Base-by-base conservation (phyloP, 2,797 vertebrate genomes). In the Eospalax fontanierii region DNA sequence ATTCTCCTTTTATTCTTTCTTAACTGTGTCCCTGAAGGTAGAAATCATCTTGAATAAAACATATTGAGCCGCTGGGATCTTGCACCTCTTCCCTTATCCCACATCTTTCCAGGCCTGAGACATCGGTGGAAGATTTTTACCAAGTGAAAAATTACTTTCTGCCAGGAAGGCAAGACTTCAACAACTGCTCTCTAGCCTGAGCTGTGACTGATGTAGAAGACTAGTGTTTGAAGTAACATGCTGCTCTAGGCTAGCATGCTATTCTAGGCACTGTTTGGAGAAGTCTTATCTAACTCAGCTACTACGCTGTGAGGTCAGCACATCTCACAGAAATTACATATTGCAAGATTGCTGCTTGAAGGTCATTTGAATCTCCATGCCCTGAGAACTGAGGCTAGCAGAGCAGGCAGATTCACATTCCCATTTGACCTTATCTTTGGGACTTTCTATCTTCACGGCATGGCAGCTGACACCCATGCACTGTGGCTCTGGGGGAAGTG, bases 261-360 rank as follows among this genome's bases (percentile, higher is more conserved):
- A 1, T 73, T 43, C 38, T 50, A 90, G 73, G 30, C 0, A 3
- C 65, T 30, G 50, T 50, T 81, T 46, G 26, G 0, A 33, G 2
- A 28, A 85, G 18, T 30, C 74, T 43, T 35, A 65, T 68, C 19
- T 59, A 10, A 43, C 57, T 35, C 35, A 12, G 74, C 61, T 4
- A 28, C 15, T 46, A 59, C 83, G 50, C 71, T 66, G 30, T 33
- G 6, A 75, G 74, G 84, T 83, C 43, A 9, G 38, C 9, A 26
- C 16, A 4, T 9, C 33, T 3, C 12, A 28, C 84, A 75, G 83
- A 82, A 75, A 35, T 46, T 68, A 10, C 30, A 21, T 2, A 0
- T 66, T 66, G 76, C 74, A 89, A 74, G 2, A 82, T 50, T 94
- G 33, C 16, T 91, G 57, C n/a, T 94, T 70, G 35, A 81, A 81